Percentiles rank a stretch among this genome's conserved stretches.
These are phyloP conservation scores for Ganaspis sp. DNA, from an alignment of 1,140 invertebrate genomes.

Conservation along the genomic window DNA sequence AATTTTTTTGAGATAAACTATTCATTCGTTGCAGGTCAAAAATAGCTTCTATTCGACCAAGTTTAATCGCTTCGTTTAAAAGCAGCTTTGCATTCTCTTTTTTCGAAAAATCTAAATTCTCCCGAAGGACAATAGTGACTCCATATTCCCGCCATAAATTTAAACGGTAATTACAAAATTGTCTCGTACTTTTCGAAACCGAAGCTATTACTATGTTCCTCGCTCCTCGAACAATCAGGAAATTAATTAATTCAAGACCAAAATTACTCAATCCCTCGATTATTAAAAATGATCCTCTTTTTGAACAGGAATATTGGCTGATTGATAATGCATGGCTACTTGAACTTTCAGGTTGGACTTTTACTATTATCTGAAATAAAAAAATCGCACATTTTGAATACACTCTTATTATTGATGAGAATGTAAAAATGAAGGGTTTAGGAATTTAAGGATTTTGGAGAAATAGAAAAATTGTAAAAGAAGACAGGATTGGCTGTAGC, in stretches of 20 bases:
- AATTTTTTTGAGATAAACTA: conserved; percentile 20
- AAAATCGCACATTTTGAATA: too few species aligned
- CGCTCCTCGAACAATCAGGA: conserved; percentile 90
- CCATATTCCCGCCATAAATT: conserved; percentile 48
- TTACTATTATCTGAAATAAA: conserved; percentile 51
- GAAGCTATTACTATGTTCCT: conserved; percentile 88
- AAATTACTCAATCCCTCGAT: conserved; percentile 92
- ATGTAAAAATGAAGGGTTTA: conserved; percentile 7
- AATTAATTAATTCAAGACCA: conserved; percentile 92
- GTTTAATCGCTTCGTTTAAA: conserved; percentile 40
- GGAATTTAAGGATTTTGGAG: too few species aligned
- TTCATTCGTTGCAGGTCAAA: conserved; percentile 46
- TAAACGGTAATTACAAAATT: conserved; percentile 75
- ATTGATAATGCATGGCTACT: conserved; percentile 20
- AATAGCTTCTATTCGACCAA: conserved; percentile 47
- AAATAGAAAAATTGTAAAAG: too few species aligned
- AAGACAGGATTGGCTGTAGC: too few species aligned
- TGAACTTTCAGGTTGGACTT: conserved; percentile 43
- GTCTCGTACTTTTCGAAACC: conserved; percentile 78
- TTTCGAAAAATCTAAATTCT: conserved; percentile 61
- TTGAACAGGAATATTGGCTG: conserved; percentile 53
- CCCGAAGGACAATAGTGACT: conserved; percentile 31
- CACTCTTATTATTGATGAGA: too few species aligned
- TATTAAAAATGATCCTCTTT: conserved; percentile 74
- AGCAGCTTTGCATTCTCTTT: conserved; percentile 48